phyloP scores from a whole-genome alignment of 2,888 invertebrate genomes.

The Catocala nupta region DNA sequence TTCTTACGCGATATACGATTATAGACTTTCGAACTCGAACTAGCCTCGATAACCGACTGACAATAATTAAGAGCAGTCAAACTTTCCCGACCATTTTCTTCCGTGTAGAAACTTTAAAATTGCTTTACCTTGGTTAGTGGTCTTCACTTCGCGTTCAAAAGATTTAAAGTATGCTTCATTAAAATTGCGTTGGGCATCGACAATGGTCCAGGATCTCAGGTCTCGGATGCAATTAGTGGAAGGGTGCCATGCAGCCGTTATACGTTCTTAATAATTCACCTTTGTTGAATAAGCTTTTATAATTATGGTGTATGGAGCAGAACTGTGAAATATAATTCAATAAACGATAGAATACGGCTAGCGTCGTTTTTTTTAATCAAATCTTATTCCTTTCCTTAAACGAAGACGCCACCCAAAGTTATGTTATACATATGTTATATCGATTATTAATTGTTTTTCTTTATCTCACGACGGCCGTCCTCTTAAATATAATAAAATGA shows the following conservation, averaged over 20 bases:
- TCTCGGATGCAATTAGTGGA: constrained; percentile 77
- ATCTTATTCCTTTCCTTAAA: no score
- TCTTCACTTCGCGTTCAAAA: constrained; percentile 67
- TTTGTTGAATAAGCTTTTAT: constrained; percentile 31
- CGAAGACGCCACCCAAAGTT: no score
- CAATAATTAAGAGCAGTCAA: constrained; percentile 74
- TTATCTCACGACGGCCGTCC: no score
- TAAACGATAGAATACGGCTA: not conserved
- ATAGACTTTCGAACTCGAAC: constrained; percentile 47
- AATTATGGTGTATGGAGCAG: constrained; percentile 14
- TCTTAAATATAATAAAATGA: no score
- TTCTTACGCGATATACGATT: constrained; percentile 43
- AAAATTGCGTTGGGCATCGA: constrained; percentile 71
- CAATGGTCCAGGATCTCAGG: constrained; percentile 70
- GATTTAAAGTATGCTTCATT: constrained; percentile 81
- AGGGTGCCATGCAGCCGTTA: constrained; percentile 31
- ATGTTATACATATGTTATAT: no score
- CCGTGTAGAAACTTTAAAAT: constrained; percentile 73
- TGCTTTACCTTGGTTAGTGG: constrained; percentile 70
- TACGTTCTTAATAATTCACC: constrained; percentile 33
- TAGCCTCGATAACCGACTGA: constrained; percentile 68
- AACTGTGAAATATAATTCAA: not conserved
- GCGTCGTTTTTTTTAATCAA: not conserved
- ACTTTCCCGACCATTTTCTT: constrained; percentile 69
- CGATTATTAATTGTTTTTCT: no score